Conservation (phyloP, 2,113 vertebrate species). For the Phalacrocorax brasilianus region DNA sequence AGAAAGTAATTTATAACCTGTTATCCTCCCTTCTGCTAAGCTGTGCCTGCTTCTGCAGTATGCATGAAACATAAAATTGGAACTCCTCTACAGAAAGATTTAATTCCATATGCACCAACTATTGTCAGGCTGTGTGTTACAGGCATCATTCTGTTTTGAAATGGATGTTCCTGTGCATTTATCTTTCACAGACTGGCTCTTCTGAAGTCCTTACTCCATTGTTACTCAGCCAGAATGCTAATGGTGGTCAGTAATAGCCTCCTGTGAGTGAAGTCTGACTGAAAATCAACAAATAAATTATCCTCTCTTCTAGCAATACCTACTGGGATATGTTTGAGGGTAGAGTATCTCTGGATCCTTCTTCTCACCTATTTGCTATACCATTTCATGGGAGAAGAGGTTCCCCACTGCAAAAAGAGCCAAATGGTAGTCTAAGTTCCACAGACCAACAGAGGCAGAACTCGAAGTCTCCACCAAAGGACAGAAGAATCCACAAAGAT, state of each 20-base stretch:
- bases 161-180: slow-evolving; percentile 21
- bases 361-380: neutral
- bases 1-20: slow-evolving; percentile 45
- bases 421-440: neutral
- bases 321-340: neutral
- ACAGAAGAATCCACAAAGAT: neutral
- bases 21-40: slow-evolving; percentile 2
- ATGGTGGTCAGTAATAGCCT: slow-evolving; percentile 5
- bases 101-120: slow-evolving; percentile 39
- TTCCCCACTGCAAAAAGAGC: neutral
- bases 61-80: slow-evolving; percentile 43
- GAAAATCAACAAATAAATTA: slow-evolving; percentile 26
- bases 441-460: neutral
- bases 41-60: slow-evolving; percentile 1
- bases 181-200: slow-evolving; percentile 28
- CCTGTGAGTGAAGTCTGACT: neutral
- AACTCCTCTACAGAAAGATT: slow-evolving; percentile 27
- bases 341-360: neutral
- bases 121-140: slow-evolving; percentile 27
- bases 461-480: neutral
- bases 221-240: slow-evolving; percentile 33
- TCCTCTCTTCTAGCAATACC: neutral
- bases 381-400: neutral
- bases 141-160: slow-evolving; percentile 47
- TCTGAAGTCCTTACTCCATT: slow-evolving; percentile 27